Evolutionary conservation across 30 jellyfish, hydroid and myxozoan species (phyloP), one percentile per base, ranked within the genome.

Genomic region (Hydractinia echinata): DNA sequence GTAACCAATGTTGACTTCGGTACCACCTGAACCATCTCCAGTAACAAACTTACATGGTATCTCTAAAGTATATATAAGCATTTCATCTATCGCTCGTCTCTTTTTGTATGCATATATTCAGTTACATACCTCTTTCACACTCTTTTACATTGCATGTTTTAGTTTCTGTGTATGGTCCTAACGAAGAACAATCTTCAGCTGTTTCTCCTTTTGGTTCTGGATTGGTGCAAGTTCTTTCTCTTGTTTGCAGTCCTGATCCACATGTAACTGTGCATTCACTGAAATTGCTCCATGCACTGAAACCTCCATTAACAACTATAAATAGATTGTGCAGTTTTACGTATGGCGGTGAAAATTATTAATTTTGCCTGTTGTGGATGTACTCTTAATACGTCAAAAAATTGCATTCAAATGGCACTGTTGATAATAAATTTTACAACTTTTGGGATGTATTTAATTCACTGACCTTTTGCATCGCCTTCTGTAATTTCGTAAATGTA

Each of bases 161-260:
- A 71, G 81, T 9, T 52, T 71, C 81, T 7, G 81, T 71, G 53
- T 30, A 71, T 20, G 81, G 81, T 8, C 81, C 81, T 19, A 71
- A 58, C 4, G 18, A 55, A 19, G 39, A 55, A 64, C 74, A 64
- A 51, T 64, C 74, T 64, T 64, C 39, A 0, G 74, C 74, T 6
- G 9, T 64, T 64, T 64, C 51, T n/a, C 81, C 81, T 71, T 71
- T 71, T 20, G 81, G 81, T 20, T 71, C 81, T 20, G 81, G 81
- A 50, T 20, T 71, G 66, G 44, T 52, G 66, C 81, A 71, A 30
- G 15, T 71, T 15, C 81, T 48, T 71, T 71, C 81, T 20, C 81
- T 54, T 20, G 81, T 60, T 50, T 20, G 55, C 1, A 20, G 39
- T 71, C 81, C 81, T 7, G n/a, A 9, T 19, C 81, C 81, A 20